Evolutionary conservation across 2,888 invertebrate genomes (phyloP), one percentile per base, ranked within the genome.

Genomic region (Lysandra coridon): DNA sequence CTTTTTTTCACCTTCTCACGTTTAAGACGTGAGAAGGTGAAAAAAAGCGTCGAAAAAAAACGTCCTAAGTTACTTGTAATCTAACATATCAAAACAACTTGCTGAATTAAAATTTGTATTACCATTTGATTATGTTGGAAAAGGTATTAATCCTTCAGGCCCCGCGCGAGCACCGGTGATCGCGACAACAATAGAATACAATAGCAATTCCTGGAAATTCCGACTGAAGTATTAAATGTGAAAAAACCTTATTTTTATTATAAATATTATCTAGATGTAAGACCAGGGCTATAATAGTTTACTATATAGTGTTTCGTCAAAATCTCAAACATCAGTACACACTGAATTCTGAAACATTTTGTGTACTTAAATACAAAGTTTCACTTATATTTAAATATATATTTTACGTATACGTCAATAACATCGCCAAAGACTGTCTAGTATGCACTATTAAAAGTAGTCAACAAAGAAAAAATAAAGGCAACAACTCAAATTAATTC

Each of bases 331-430:
- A 73, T 78, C 73, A 73, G 73, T 60, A 74, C 60, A 74, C 78
- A 79, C 74, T 57, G 40, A 23, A 23, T 23, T 23, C 23, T 23
- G 23, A 73, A 37, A 79, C 73, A 79, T 73, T 74, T 60, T 79
- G 73, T 79, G 78, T 79, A 79, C 78, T 79, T 79, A 79, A 78
- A 40, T 79, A 79, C n/a, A 60, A 60, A 79, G 49, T 75, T 30
- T 12, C 75, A 53, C 10, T 12, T 75, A 73, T 57, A 62, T 64
- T 78, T 64, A 12, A 75, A 78, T 33, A 17, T 79, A 78, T 78
- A 37, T 40, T 78, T 40, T 75, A 49, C 10, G 30, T 75, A 53
- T 10, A 53, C 23, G 2, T n/a, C 12, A 53, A 2, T 53, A 23
- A 5, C 14, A 53, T 44, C 30, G 44, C 44, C 53, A 44, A 23